Conservation (phyloP, 2,888 invertebrate species). For the Zele albiditarsus region DNA sequence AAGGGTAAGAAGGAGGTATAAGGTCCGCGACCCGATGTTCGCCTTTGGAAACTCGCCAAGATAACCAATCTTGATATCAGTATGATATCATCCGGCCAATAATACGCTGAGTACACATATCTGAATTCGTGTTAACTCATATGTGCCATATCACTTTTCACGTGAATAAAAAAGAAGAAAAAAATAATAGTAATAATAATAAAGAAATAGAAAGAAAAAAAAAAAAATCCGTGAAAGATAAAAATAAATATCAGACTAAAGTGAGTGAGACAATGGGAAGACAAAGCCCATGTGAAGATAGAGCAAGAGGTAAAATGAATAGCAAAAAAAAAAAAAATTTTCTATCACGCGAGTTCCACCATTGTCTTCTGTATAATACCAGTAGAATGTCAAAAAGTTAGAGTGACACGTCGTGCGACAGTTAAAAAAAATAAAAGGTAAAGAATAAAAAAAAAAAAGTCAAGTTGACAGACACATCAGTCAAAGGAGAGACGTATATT, state of each 20-base stretch:
- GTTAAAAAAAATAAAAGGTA: slow-evolving; percentile 19
- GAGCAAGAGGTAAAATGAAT: neutral
- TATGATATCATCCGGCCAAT: slow-evolving; percentile 52
- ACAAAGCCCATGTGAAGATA: neutral
- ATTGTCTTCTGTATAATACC: slow-evolving; percentile 17
- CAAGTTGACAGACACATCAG: slow-evolving; percentile 26
- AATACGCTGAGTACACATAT: slow-evolving; percentile 46
- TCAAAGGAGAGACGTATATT: slow-evolving; percentile 28
- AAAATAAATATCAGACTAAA: slow-evolving; percentile 28
- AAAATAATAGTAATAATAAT: neutral
- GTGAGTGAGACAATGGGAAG: neutral
- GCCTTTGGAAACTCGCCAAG: slow-evolving; percentile 53
- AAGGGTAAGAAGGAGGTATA: slow-evolving; percentile 20
- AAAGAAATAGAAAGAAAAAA: neutral
- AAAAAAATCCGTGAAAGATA: neutral
- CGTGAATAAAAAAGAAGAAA: slow-evolving; percentile 16
- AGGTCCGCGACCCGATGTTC: slow-evolving; percentile 38
- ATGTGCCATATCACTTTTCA: slow-evolving; percentile 34
- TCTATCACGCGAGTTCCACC: neutral
- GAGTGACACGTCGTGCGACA: slow-evolving; percentile 22
- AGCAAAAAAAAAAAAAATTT: slow-evolving; percentile 5
- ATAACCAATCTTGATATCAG: slow-evolving; percentile 55
- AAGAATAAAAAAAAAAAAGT: slow-evolving; percentile 36
- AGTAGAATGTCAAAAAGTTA: slow-evolving; percentile 30
- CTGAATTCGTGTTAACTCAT: slow-evolving; percentile 43